A percentile compares a stretch with the other conserved stretches of the same genome.
Conservation (phyloP, 92 coral and sea anemone species). For the Epizoanthus rinbou region DNA sequence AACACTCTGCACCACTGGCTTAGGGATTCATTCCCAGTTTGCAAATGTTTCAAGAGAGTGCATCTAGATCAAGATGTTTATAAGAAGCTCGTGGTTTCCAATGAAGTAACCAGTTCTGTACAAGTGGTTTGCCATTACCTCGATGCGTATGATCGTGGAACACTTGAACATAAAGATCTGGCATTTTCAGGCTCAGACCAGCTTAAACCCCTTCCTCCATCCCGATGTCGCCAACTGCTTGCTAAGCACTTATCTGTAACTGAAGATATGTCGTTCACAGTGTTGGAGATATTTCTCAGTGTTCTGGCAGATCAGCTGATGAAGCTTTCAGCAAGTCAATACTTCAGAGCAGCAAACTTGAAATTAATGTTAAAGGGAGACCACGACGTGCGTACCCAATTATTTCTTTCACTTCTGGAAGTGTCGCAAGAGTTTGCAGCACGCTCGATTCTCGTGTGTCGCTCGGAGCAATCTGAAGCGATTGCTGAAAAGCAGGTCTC, state of each 20-base stretch:
- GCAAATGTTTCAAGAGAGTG: slow-evolving; percentile 81
- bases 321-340: slow-evolving; percentile 87
- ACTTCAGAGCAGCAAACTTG: slow-evolving; percentile 72
- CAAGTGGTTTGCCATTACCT: slow-evolving; percentile 98
- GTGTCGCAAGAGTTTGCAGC: slow-evolving; percentile 94
- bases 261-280: slow-evolving; percentile 76
- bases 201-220: slow-evolving; percentile 55
- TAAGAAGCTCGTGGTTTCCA: slow-evolving; percentile 66
- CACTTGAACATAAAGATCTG: slow-evolving; percentile 71
- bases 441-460: slow-evolving; percentile 82
- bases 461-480: slow-evolving; percentile 70
- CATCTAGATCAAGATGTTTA: slow-evolving; percentile 63
- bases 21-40: slow-evolving; percentile 78
- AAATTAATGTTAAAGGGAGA: slow-evolving; percentile 68
- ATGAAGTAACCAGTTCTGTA: slow-evolving; percentile 81
- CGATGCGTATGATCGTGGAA: slow-evolving; percentile 66
- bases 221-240: slow-evolving; percentile 66
- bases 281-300: slow-evolving; percentile 72
- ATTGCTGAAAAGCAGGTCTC: slow-evolving; percentile 65
- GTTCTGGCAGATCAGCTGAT: slow-evolving; percentile 95
- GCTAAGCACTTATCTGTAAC: slow-evolving; percentile 70
- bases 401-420: slow-evolving; percentile 86
- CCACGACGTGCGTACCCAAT: slow-evolving; percentile 79
- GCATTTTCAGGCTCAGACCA: slow-evolving; percentile 58
- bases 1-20: slow-evolving; percentile 87